phyloP scores from a whole-genome alignment of 1,140 invertebrate species.

The Ylistrum balloti region DNA sequence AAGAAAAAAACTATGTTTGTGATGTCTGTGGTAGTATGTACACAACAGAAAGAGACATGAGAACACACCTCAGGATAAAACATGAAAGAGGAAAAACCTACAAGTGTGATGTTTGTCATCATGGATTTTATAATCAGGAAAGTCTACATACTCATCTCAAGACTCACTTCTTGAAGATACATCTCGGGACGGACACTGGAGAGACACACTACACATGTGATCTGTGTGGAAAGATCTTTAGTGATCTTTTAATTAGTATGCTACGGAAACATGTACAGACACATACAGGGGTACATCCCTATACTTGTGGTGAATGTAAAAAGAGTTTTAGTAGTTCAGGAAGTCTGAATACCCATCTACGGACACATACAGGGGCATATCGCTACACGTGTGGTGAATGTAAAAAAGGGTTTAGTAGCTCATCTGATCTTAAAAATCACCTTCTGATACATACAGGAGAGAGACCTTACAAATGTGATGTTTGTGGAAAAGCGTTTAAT shows the following conservation, averaged over 20 bases:
- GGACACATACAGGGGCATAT: not conserved
- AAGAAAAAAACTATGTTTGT: constrained; percentile 26
- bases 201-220: constrained; percentile 20
- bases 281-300: constrained; percentile 40
- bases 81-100: constrained; percentile 40
- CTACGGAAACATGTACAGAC: not conserved
- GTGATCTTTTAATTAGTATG: not conserved
- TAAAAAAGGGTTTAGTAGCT: too few relatives aligned
- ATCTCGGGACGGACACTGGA: not conserved
- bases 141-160: too few relatives aligned
- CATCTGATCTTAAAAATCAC: not conserved
- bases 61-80: not conserved
- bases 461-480: too few relatives aligned
- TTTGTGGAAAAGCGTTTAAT: too few relatives aligned
- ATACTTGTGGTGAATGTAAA: constrained; percentile 3
- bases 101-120: constrained; percentile 22
- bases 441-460: constrained; percentile 11
- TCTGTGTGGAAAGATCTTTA: not conserved
- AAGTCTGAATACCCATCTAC: constrained; percentile 4
- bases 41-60: not conserved
- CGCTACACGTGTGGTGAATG: too few relatives aligned
- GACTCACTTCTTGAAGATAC: not conserved
- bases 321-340: not conserved
- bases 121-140: constrained; percentile 45
- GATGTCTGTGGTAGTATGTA: constrained; percentile 17